Evolutionary conservation across 2,113 vertebrate genomes (phyloP).

Genomic region (Dicerorhinus sumatrensis): DNA sequence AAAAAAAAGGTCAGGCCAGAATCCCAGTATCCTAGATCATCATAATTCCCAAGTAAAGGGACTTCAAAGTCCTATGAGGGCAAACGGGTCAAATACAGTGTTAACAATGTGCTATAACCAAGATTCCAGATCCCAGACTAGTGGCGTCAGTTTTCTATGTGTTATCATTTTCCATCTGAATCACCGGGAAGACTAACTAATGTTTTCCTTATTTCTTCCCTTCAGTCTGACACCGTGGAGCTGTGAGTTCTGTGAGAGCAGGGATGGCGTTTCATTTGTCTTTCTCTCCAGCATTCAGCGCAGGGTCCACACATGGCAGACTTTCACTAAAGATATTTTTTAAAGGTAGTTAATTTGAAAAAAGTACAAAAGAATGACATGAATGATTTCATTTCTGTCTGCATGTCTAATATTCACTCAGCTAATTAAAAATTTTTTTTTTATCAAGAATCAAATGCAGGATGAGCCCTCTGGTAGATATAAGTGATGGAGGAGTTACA

Average conservation of each 20-base stretch:
- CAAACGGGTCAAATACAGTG: background rate
- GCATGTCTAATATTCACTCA: background rate
- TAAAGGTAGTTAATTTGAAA: background rate
- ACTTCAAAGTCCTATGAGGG: background rate
- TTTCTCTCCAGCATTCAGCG: background rate
- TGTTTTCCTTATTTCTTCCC: background rate
- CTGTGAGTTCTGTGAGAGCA: background rate
- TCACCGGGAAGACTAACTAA: background rate
- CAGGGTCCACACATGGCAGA: background rate
- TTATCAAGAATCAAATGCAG: background rate
- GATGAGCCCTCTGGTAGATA: background rate
- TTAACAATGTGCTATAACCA: background rate
- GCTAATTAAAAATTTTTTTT: background rate
- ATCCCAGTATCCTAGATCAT: background rate
- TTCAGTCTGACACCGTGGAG: background rate
- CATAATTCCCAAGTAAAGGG: background rate
- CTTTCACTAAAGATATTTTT: background rate
- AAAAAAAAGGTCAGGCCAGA: background rate
- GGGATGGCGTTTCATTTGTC: background rate
- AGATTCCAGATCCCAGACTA: background rate
- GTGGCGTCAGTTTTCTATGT: background rate
- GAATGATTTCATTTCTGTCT: background rate
- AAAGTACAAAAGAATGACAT: slow-evolving; percentile 52
- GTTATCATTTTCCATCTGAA: background rate
- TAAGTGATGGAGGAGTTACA: background rate